Evolutionary conservation across 2,888 invertebrate genomes (phyloP), one percentile per base, ranked within the genome.

Genomic region (Barypeithes pellucidus): DNA sequence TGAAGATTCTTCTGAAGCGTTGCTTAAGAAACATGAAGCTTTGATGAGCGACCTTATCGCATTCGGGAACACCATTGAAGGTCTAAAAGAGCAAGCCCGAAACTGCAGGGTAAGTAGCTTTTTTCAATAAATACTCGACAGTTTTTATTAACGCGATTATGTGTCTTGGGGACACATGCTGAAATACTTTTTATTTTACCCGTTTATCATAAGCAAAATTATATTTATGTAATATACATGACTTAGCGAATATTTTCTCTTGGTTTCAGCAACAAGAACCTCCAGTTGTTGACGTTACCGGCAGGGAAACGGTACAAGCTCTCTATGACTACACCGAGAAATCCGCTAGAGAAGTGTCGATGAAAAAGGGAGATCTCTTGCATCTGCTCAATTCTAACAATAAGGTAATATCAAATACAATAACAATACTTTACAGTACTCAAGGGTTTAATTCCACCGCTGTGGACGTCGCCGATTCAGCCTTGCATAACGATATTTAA

Each of bases 251-350:
- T n/a, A n/a, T n/a, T n/a, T n/a, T n/a, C 63, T 54, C n/a, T n/a
- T n/a, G 59, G 66, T 82, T 85, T 41, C 80, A 93, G 90, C 97
- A 98, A 90, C 97, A 98, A 89, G 98, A 98, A 86, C 96, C 97
- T 0, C 98, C 98, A 0, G 95, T 96, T 20, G 93, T 97, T 79
- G 98, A 98, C 84, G 95, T 95, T 78, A 95, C 95, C 29, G 98
- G 98, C 79, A 96, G 98, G 87, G 99, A 99, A 88, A 98, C 97
- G 82, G 99, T 99, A 60, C 94, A 97, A 77, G 99, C 99, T 9
- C 89, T 99, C 20, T 99, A 99, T 86, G 99, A 99, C 87, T 99
- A 99, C 88, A 94, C 95, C 0, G 99, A 99, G 88, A 99, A 99
- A 87, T 97, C 97, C 0, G 99, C 99, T 0, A 91, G 99, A 36